phyloP scores from a whole-genome alignment of 2,797 vertebrate genomes.

The Oryzias sinensis region DNA sequence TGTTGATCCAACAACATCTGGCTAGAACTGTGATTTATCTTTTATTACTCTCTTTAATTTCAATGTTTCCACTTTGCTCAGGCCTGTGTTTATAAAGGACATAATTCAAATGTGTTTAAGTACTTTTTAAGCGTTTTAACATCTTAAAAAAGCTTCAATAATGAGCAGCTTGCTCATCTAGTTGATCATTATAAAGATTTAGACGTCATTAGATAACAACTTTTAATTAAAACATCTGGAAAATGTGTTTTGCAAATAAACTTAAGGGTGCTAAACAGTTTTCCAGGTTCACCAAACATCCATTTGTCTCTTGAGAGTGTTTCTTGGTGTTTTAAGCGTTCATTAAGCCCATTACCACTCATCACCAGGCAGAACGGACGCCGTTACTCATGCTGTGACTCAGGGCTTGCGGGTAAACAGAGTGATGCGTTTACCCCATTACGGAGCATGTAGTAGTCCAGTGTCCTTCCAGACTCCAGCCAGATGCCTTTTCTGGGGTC shows the following conservation, averaged over 20 bases:
- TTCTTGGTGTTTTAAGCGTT: background rate
- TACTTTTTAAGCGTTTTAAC: background rate
- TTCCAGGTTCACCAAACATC: slow-evolving; percentile 14
- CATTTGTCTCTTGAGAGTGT: background rate
- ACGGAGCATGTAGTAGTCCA: slow-evolving; percentile 99
- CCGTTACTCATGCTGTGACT: background rate
- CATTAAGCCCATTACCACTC: slow-evolving; percentile 8
- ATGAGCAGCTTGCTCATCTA: background rate
- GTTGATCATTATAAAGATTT: background rate
- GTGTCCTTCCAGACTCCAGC: slow-evolving; percentile 94
- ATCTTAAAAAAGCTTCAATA: background rate
- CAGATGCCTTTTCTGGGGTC: slow-evolving; percentile 98
- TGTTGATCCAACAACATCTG: no score
- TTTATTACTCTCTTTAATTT: no score
- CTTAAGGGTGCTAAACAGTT: background rate
- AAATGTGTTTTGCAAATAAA: background rate
- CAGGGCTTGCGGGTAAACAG: slow-evolving; percentile 4
- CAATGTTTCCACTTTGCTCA: no score
- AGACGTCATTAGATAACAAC: background rate
- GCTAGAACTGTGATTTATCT: no score
- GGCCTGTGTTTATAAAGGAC: background rate
- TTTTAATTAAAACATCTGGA: slow-evolving; percentile 1
- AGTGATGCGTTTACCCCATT: slow-evolving; percentile 86
- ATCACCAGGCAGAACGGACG: slow-evolving; percentile 10
- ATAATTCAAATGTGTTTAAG: background rate